These are phyloP conservation scores for Grapholita molesta DNA, from an alignment of 1,140 invertebrate species.

Conservation along the genomic window DNA sequence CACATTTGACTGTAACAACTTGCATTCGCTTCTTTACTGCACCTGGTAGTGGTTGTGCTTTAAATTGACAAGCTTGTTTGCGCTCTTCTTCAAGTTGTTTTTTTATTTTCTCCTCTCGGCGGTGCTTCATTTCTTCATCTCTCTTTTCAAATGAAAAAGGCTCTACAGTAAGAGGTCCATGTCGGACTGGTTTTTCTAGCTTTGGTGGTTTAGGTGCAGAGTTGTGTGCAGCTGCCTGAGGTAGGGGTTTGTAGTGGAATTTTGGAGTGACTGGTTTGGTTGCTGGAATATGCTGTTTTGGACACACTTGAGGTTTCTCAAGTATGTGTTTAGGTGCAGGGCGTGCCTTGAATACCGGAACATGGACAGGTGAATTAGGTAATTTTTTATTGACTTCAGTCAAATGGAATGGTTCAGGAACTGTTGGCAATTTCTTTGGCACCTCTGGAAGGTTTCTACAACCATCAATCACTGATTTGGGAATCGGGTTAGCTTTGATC, in stretches of 20 bases:
- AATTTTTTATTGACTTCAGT: slow-evolving; percentile 59
- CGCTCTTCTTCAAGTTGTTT: slow-evolving; percentile 58
- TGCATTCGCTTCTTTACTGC: slow-evolving; percentile 58
- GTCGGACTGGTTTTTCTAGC: slow-evolving; percentile 36
- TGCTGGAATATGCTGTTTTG: slow-evolving; percentile 38
- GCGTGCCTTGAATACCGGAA: slow-evolving; percentile 59
- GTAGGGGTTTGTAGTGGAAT: slow-evolving; percentile 47
- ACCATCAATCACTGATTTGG: slow-evolving; percentile 58
- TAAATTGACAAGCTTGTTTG: slow-evolving; percentile 58
- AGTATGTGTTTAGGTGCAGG: slow-evolving; percentile 67
- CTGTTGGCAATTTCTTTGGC: slow-evolving; percentile 47
- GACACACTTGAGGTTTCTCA: slow-evolving; percentile 53
- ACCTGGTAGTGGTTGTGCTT: slow-evolving; percentile 62
- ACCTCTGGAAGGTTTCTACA: slow-evolving; percentile 56
- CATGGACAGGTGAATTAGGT: slow-evolving; percentile 31
- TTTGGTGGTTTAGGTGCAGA: slow-evolving; percentile 30
- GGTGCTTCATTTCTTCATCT: slow-evolving; percentile 57
- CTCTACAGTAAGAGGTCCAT: slow-evolving; percentile 52
- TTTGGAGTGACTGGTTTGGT: slow-evolving; percentile 55
- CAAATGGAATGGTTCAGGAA: slow-evolving; percentile 67
- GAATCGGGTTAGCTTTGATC: slow-evolving; percentile 67
- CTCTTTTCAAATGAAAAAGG: slow-evolving; percentile 70
- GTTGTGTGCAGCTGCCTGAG: slow-evolving; percentile 36
- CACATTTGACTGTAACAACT: slow-evolving; percentile 27
- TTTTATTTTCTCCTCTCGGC: slow-evolving; percentile 57